Evolutionary conservation across 2,888 invertebrate species (phyloP), one percentile per base, ranked within the genome.

Genomic region (Meteorus colon): DNA sequence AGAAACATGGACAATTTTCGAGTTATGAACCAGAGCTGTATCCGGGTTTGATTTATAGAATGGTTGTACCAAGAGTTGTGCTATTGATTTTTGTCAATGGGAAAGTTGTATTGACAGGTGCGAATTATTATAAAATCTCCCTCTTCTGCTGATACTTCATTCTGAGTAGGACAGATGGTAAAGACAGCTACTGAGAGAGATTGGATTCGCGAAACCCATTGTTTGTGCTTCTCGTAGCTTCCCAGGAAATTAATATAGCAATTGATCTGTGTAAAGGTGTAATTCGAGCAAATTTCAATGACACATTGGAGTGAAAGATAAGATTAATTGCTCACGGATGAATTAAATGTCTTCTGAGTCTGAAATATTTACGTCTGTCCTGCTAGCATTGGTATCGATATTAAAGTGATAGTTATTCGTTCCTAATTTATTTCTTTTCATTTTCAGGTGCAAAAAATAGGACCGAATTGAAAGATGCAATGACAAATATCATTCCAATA

Each of bases 21-120:
- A 96, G 96, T 72, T 99, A 99, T 87, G 99, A 99, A 90, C 99
- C 99, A 0, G 99, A 99, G 90, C 91, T 99, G 74, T 99, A 99
- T 90, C 98, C 99, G 8, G 99, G 99, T n/a, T 92, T 99, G 41
- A 97, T 99, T 75, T 99, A 99, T 89, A 93, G 99, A 84, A 97
- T 99, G 97, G 96, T 99, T 59, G 95, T 97, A 85, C 99, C 99
- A 0, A 93, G 97, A 82, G 95, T 99, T 81, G 99, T 99, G 4
- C 91, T 99, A 79, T 91, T 99, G 14, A 98, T 99, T 89, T 99
- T 99, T 91, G 99, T 99, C 0, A 99, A 98, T 89, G 99, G 99
- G 74, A 99, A 99, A 93, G 94, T 99, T 81, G 99, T 99, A 1
- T 94, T 99, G 79, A 99, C 99, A 86, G 92, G 92, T 92, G 84